phyloP scores from a whole-genome alignment of 35 echinoderm and acorn worm genomes.

The Ptychodera flava region DNA sequence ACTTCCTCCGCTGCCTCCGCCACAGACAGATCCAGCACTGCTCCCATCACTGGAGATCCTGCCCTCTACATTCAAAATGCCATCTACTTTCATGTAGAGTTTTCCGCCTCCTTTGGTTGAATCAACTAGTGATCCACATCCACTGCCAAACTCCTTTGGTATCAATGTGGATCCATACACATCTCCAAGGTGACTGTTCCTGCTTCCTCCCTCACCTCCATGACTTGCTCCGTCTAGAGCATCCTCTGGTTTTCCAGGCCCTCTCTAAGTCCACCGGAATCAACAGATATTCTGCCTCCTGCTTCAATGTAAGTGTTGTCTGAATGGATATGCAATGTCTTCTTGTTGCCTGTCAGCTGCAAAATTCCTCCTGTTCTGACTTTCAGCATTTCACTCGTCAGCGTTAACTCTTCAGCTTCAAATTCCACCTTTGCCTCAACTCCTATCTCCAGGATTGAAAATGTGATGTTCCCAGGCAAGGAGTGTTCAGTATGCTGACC shows the following conservation, averaged over 20 bases:
- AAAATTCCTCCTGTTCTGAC: background rate
- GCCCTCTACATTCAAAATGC: conserved; percentile 23
- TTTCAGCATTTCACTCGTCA: background rate
- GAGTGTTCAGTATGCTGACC: background rate
- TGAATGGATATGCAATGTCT: background rate
- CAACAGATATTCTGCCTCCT: conserved; percentile 34
- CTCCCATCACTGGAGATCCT: background rate
- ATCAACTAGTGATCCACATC: conserved; percentile 2
- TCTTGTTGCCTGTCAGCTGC: background rate
- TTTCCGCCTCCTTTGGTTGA: conserved; percentile 45
- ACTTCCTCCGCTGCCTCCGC: conserved; percentile 72
- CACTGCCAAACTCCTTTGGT: conserved; percentile 52
- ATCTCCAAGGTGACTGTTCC: background rate
- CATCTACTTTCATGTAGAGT: conserved; percentile 42
- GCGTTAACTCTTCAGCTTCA: background rate
- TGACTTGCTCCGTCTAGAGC: conserved; percentile 49
- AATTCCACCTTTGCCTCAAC: background rate
- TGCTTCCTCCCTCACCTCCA: conserved; percentile 61
- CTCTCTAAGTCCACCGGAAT: conserved; percentile 43
- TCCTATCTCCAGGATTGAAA: background rate
- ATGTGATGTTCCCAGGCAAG: background rate
- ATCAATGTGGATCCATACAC: conserved; percentile 37
- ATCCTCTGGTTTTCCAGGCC: conserved; percentile 36
- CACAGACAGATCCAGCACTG: background rate
- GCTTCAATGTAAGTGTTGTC: conserved; percentile 29